These are phyloP conservation scores for Neomorphus geoffroyi DNA, from an alignment of 2,797 vertebrate genomes.

Conservation along the genomic window DNA sequence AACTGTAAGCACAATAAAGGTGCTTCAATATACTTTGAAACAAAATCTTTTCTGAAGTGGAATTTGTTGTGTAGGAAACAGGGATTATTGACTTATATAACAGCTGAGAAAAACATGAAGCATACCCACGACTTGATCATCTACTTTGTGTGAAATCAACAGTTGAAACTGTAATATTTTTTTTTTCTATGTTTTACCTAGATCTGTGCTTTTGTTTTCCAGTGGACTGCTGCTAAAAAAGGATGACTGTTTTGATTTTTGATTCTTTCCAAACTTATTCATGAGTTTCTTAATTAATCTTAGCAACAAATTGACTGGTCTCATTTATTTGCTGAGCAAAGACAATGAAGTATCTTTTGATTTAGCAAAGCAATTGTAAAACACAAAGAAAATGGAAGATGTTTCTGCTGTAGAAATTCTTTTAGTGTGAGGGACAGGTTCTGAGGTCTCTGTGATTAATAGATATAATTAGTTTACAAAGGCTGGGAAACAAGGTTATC, in stretches of 20 bases:
- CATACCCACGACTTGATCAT: background rate
- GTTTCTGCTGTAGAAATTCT: background rate
- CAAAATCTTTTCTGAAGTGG: background rate
- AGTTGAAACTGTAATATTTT: background rate
- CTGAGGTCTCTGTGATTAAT: conserved; percentile 71
- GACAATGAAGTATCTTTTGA: conserved; percentile 17
- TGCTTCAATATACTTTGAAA: background rate
- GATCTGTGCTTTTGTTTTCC: background rate
- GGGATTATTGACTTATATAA: background rate
- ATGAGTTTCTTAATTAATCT: conserved; percentile 1
- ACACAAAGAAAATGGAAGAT: background rate
- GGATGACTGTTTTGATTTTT: background rate
- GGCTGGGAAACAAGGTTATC: conserved; percentile 70
- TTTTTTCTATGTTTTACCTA: background rate
- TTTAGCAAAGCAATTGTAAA: background rate
- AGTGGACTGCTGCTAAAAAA: background rate
- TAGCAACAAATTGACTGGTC: background rate
- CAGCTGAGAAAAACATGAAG: background rate
- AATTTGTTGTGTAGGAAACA: background rate
- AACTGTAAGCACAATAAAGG: background rate
- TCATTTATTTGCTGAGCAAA: conserved; percentile 26
- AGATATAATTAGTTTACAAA: conserved; percentile 74
- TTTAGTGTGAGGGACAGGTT: conserved; percentile 39
- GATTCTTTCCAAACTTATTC: background rate
- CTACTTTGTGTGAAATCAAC: background rate